Evolutionary conservation across 2,797 vertebrate genomes (phyloP).

Genomic region (Lerista edwardsae): DNA sequence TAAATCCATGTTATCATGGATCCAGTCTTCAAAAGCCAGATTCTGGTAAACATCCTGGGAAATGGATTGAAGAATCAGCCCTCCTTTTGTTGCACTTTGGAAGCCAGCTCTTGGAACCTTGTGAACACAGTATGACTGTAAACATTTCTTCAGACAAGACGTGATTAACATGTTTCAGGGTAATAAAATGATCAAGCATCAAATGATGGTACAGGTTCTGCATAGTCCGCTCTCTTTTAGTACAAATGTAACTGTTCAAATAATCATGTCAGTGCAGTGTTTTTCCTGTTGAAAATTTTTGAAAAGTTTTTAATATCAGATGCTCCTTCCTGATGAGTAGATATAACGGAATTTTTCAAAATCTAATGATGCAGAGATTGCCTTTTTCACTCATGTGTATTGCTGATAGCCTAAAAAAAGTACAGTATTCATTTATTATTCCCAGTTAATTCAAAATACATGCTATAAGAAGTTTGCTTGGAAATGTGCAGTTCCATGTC

Average conservation of each 20-base stretch:
- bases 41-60: constrained; percentile 89
- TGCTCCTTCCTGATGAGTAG: background rate
- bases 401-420: background rate
- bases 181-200: background rate
- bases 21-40: constrained; percentile 95
- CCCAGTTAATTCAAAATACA: background rate
- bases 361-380: background rate
- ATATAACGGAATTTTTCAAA: background rate
- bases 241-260: background rate
- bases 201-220: accelerated
- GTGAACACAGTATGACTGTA: constrained; percentile 53
- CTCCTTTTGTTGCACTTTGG: constrained; percentile 62
- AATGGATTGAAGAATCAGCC: constrained; percentile 83
- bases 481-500: background rate
- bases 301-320: background rate
- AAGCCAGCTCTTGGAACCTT: constrained; percentile 67
- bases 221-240: background rate
- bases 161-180: constrained; percentile 65
- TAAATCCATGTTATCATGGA: constrained; percentile 86
- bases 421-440: background rate
- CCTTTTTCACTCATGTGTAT: background rate
- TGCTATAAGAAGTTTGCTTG: background rate
- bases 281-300: background rate
- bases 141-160: constrained; percentile 68
- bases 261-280: background rate